Conservation (phyloP, 1,140 invertebrate genomes). For the Acromyrmex charruanus region DNA sequence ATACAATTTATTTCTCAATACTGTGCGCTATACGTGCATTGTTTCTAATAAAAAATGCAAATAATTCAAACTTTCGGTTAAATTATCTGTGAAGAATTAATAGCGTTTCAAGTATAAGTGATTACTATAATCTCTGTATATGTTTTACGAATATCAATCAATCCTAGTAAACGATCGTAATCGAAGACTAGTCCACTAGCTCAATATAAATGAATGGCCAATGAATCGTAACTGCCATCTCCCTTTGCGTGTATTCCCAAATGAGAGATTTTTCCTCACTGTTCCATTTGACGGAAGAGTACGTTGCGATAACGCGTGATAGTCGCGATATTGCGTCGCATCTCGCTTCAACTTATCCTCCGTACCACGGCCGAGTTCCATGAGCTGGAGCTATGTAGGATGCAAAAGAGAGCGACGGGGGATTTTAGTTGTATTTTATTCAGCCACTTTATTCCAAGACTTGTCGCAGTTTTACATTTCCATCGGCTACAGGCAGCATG, state of each 20-base stretch:
- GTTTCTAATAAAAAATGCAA: not conserved
- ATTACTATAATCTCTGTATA: not conserved
- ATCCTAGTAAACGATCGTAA: not conserved
- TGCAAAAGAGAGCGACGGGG: conserved; percentile 60
- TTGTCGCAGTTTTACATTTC: conserved; percentile 86
- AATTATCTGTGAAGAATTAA: not conserved
- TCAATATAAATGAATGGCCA: not conserved
- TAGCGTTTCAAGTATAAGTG: not conserved
- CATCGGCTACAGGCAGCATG: conserved; percentile 83
- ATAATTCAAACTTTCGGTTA: not conserved
- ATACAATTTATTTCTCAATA: not conserved
- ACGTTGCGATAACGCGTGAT: conserved; percentile 55
- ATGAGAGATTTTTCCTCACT: conserved; percentile 49
- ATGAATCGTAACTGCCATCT: conserved; percentile 8
- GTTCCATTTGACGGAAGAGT: conserved; percentile 32
- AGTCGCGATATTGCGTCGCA: conserved; percentile 42
- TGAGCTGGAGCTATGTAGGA: conserved; percentile 17
- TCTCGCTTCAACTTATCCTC: conserved; percentile 47
- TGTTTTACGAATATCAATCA: not conserved
- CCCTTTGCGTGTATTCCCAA: conserved; percentile 22
- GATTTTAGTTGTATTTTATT: conserved; percentile 86
- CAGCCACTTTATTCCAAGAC: conserved; percentile 85
- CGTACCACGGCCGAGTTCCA: conserved; percentile 25
- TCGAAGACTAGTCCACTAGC: not conserved
- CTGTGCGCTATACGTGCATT: not conserved